A percentile compares a stretch with the other conserved stretches of the same genome.
Conservation (phyloP, 1,140 invertebrate species). For the Stegodyphus dumicola region DNA sequence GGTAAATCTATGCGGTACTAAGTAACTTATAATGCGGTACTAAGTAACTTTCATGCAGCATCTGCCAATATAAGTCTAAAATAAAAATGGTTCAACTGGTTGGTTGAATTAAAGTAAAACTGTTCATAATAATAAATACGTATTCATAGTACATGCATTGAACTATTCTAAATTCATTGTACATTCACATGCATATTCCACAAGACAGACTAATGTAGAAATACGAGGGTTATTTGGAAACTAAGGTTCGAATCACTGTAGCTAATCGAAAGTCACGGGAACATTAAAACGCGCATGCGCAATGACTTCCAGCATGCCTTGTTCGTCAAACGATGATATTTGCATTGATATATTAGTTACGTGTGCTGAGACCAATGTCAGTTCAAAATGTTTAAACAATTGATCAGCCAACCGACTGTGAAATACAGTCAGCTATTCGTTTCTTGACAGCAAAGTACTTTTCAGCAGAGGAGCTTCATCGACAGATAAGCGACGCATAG, state of each 20-base stretch:
- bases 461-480: not conserved
- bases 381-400: not conserved
- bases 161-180: no score
- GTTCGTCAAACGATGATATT: not conserved
- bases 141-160: no score
- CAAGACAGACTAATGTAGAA: no score
- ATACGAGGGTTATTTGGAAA: not conserved
- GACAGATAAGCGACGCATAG: not conserved
- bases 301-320: not conserved
- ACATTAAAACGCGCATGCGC: not conserved
- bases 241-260: not conserved
- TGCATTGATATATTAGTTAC: not conserved
- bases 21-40: no score
- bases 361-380: not conserved
- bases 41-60: no score
- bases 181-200: no score
- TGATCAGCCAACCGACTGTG: not conserved
- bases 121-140: no score
- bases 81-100: no score
- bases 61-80: no score
- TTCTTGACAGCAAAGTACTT: not conserved
- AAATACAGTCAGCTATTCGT: not conserved
- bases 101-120: no score
- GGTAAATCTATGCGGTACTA: no score
- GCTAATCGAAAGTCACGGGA: not conserved